A percentile compares a stretch with the other conserved stretches of the same genome.
phyloP scores from a whole-genome alignment of 2,113 vertebrate species.

The Aviceda subcristata region DNA sequence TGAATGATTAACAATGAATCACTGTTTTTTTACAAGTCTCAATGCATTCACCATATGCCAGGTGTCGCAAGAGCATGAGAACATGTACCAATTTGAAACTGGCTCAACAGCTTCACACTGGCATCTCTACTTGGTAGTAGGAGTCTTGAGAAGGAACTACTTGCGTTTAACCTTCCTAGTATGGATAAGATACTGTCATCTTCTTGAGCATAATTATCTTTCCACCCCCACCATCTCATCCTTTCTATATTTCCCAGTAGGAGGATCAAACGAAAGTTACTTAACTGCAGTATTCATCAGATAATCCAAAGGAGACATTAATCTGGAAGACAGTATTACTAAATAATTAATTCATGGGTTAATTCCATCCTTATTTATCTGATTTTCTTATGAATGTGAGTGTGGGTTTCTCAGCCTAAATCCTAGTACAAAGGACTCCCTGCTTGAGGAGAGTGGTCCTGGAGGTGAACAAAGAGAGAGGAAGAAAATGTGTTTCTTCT shows the following conservation, averaged over 20 bases:
- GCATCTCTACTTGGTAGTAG: background rate
- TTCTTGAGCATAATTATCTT: conserved; percentile 38
- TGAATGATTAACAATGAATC: conserved; percentile 69
- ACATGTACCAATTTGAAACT: conserved; percentile 14
- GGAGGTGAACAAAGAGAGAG: background rate
- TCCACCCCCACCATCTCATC: background rate
- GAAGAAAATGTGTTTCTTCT: background rate
- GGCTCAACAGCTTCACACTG: conserved; percentile 35
- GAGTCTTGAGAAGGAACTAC: background rate
- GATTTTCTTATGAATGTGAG: background rate
- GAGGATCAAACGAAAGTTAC: conserved; percentile 59
- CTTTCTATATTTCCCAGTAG: conserved; percentile 30
- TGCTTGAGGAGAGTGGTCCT: background rate
- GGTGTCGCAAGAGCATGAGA: conserved; percentile 58
- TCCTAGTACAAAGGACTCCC: background rate
- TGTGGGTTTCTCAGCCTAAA: background rate
- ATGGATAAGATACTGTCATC: conserved; percentile 40
- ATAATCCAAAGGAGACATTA: conserved; percentile 33
- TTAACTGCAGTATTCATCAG: conserved; percentile 36
- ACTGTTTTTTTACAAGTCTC: conserved; percentile 62
- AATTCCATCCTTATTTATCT: conserved; percentile 1
- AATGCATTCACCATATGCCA: conserved; percentile 57
- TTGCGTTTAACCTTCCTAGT: conserved; percentile 15
- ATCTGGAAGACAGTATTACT: conserved; percentile 11
- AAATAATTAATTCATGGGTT: conserved; percentile 17